Evolutionary conservation across 2,888 invertebrate genomes (phyloP), one percentile per base, ranked within the genome.

Genomic region (Hoplodrina ambigua): DNA sequence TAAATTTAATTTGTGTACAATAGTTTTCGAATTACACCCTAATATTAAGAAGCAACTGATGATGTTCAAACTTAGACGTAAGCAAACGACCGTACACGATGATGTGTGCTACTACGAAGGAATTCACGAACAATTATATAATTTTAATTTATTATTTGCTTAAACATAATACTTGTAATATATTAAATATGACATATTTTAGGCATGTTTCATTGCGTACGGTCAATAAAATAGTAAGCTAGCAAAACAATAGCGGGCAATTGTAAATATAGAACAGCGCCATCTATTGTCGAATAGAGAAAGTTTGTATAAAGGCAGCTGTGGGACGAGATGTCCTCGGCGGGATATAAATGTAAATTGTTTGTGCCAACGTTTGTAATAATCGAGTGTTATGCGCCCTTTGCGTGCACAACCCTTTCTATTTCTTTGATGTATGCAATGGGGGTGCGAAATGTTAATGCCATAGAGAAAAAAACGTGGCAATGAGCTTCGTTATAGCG

Each of bases 331-430:
- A 69, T 77, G 75, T 83, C 77, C 82, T 85, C 78, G 79, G 84
- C 83, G 70, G 84, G 83, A 81, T 85, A 88, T 88, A 90, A 88
- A 92, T 93, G 90, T 94, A 93, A 94, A 95, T 93, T 93, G 89
- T 93, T 92, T 93, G 95, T 94, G 95, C 95, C 94, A 94, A 95
- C 92, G 91, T 94, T 94, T 93, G 92, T 94, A 91, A 93, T 94
- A 94, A 94, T 94, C 91, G 93, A 94, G 94, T 93, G 92, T 92
- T 91, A 87, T 88, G 89, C 93, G 91, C 94, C 93, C 94, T 93
- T 90, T 88, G 89, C 92, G 87, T 90, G 88, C 89, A 89, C 91
- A 93, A 94, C 95, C 95, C 93, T 94, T 94, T 83, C 91, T 90
- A 90, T 94, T 94, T 92, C 94, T 94, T 95, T 96, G 95, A 95